Evolutionary conservation across 2,888 invertebrate species (phyloP).

Genomic region (Noctuana brunneofusca): DNA sequence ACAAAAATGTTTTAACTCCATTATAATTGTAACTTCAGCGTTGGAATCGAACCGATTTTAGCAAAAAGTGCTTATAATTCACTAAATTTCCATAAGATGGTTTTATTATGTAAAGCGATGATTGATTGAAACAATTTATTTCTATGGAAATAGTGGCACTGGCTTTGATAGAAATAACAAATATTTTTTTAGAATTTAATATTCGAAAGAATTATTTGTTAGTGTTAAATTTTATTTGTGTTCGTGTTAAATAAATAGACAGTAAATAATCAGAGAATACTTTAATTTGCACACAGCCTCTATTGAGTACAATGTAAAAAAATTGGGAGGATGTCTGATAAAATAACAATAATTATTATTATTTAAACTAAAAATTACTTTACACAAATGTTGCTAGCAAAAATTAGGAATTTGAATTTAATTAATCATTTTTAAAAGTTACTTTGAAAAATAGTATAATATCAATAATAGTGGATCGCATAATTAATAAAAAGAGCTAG

Average conservation of each 20-base stretch:
- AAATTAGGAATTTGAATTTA: neutral
- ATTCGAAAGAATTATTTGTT: too few species aligned
- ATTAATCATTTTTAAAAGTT: neutral
- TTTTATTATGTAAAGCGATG: too few species aligned
- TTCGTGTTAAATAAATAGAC: constrained; percentile 42
- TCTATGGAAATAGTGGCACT: too few species aligned
- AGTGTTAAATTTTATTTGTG: constrained; percentile 9
- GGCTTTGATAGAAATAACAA: too few species aligned
- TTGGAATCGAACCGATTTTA: too few species aligned
- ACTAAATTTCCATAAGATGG: too few species aligned
- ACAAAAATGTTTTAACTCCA: too few species aligned
- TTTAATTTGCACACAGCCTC: constrained; percentile 83
- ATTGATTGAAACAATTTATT: too few species aligned
- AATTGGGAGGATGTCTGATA: constrained; percentile 48
- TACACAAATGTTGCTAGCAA: constrained; percentile 1
- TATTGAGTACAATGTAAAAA: constrained; percentile 72
- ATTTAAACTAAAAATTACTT: constrained; percentile 34
- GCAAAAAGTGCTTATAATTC: too few species aligned
- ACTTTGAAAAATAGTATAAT: constrained; percentile 27
- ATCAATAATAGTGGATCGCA: constrained; percentile 14
- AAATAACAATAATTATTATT: constrained; percentile 39
- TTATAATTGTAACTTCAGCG: too few species aligned
- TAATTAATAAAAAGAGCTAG: constrained; percentile 4
- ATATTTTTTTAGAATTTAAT: too few species aligned
- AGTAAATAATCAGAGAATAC: constrained; percentile 69